A percentile compares a stretch with the other conserved stretches of the same genome.
Conservation (phyloP, 2,113 vertebrate genomes). For the Gambusia affinis region DNA sequence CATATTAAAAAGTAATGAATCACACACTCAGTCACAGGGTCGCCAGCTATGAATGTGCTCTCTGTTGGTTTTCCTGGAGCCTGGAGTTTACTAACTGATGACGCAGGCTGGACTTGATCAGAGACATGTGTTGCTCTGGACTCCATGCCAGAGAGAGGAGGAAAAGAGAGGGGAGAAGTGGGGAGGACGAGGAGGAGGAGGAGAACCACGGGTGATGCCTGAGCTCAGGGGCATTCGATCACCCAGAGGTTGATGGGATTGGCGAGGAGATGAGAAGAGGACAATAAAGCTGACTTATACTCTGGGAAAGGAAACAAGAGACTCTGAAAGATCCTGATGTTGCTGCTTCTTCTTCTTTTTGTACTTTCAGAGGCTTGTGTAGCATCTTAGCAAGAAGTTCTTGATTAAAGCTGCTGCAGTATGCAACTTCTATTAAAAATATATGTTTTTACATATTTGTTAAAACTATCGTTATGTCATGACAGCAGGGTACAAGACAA, state of each 20-base stretch:
- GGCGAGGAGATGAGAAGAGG: conserved; percentile 43
- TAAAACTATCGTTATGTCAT: too few relatives aligned
- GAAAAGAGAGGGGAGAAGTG: conserved; percentile 17
- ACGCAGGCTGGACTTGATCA: conserved; percentile 84
- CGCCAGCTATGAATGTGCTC: conserved; percentile 82
- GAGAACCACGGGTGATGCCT: conserved; percentile 66
- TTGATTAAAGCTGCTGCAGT: background rate
- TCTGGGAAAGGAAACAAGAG: conserved; percentile 72
- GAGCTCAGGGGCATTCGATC: conserved; percentile 65
- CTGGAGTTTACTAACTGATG: conserved; percentile 84
- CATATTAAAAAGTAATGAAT: conserved; percentile 85
- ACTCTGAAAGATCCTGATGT: conserved; percentile 66
- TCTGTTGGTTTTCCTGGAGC: conserved; percentile 85
- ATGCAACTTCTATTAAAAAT: background rate
- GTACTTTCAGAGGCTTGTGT: conserved; percentile 62
- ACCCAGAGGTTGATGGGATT: conserved; percentile 47
- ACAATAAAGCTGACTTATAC: conserved; percentile 62
- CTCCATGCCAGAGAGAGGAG: conserved; percentile 75
- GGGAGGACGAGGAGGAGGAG: conserved; percentile 5
- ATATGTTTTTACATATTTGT: too few relatives aligned
- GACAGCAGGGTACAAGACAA: too few relatives aligned
- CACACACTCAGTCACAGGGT: conserved; percentile 85
- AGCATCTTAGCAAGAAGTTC: conserved; percentile 36
- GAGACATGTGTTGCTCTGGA: conserved; percentile 82
- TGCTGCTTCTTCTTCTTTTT: conserved; percentile 38